A percentile compares a stretch with the other conserved stretches of the same genome.
These are phyloP conservation scores for Habropoda laboriosa DNA, from an alignment of 1,140 invertebrate species.

Conservation along the genomic window DNA sequence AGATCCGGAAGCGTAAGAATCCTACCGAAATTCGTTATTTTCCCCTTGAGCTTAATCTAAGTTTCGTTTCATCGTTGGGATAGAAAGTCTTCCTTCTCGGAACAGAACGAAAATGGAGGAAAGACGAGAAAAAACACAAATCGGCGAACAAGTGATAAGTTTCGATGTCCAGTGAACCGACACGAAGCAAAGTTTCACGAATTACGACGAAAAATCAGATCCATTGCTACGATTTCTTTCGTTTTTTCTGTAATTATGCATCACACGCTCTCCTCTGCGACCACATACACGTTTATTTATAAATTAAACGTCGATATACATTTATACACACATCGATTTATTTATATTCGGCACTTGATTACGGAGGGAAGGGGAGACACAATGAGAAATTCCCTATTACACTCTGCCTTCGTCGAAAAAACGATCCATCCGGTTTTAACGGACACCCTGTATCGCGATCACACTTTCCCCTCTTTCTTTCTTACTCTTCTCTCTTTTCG, in stretches of 20 bases:
- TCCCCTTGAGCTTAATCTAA: background rate
- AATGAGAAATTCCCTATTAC: slow-evolving; percentile 31
- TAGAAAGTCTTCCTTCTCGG: background rate
- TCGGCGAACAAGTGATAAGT: too few species aligned
- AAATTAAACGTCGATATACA: slow-evolving; percentile 58
- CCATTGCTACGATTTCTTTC: too few species aligned
- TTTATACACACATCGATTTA: slow-evolving; percentile 35
- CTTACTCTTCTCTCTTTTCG: background rate
- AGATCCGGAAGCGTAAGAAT: background rate
- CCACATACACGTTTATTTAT: slow-evolving; percentile 34
- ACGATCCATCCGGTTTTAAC: slow-evolving; percentile 59
- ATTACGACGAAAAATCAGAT: background rate
- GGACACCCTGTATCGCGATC: slow-evolving; percentile 63
- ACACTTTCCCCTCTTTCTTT: background rate
- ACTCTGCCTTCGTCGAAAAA: slow-evolving; percentile 64
- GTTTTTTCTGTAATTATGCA: background rate
- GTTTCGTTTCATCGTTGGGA: background rate
- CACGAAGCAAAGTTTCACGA: background rate
- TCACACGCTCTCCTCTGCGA: slow-evolving; percentile 5
- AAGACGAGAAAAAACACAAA: too few species aligned
- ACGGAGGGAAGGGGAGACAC: slow-evolving; percentile 4
- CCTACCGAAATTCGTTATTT: background rate
- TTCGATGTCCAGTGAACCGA: too few species aligned
- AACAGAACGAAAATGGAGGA: background rate
- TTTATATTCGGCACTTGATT: slow-evolving; percentile 38